Conservation (phyloP, 2,797 vertebrate species). For the Leucoraja ocellata region DNA sequence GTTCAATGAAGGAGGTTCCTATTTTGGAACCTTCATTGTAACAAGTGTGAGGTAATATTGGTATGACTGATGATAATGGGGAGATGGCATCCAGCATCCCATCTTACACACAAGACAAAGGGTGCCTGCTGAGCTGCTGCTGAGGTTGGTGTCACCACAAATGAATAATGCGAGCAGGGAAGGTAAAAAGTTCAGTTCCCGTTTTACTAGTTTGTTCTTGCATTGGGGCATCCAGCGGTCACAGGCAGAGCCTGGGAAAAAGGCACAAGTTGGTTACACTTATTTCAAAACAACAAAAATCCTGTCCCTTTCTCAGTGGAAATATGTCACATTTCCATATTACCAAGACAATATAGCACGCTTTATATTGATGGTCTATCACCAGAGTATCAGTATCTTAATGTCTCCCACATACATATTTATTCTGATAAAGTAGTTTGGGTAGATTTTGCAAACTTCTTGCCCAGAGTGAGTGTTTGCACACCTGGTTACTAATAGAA, state of each 20-base stretch:
- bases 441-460: not conserved
- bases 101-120: slow-evolving; percentile 45
- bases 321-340: not conserved
- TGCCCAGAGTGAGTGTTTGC: not conserved
- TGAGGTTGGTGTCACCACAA: slow-evolving; percentile 23
- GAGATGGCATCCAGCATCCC: slow-evolving; percentile 27
- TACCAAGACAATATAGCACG: not conserved
- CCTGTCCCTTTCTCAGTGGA: not conserved
- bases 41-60: slow-evolving; percentile 8
- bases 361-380: not conserved
- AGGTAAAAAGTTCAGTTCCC: slow-evolving; percentile 50
- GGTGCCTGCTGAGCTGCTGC: slow-evolving; percentile 47
- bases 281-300: not conserved
- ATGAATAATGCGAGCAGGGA: slow-evolving; percentile 46
- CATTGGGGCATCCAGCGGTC: slow-evolving; percentile 21
- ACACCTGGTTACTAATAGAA: not conserved
- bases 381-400: not conserved
- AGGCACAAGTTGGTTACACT: not conserved
- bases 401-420: not conserved
- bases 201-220: slow-evolving; percentile 5
- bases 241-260: not conserved
- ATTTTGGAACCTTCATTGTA: not conserved
- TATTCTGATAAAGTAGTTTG: not conserved
- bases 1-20: not conserved
- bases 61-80: not conserved